Evolutionary conservation across 1,140 invertebrate species (phyloP), one percentile per base, ranked within the genome.

Genomic region (Metaphire vulgaris): DNA sequence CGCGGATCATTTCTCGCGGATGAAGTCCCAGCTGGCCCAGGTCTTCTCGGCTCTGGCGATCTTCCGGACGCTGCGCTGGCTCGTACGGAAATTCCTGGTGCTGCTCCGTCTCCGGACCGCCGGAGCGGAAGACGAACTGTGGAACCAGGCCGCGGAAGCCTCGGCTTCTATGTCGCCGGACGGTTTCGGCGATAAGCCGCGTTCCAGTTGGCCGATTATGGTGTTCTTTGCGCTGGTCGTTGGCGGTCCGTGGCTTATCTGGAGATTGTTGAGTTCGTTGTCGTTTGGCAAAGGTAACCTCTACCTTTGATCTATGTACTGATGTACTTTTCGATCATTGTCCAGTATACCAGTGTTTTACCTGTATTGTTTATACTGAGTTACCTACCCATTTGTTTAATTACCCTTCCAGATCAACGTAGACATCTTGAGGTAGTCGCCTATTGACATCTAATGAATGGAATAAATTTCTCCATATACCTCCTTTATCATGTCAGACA

Each of bases 201-300:
- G 82, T 74, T 84, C 87, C 67, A 84, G 83, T 64, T 90, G 89
- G 89, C 89, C 90, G 2, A 87, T 90, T 34, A 74, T 90, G 1
- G 82, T 96, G 78, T 96, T 97, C 87, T 89, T 97, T 80, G 91
- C 91, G 21, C 89, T 97, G 74, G 90, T 97, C 72, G 88, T 95
- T 67, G 92, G 92, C 0, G 93, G 93, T 68, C 96, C 96, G 0
- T 97, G 95, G 87, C 87, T 98, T 29, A 92, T 98, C 75, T 93
- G 94, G 85, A 94, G 91, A 86, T 89, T 97, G 81, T 82, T 97
- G 12, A 90, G 87, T 33, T 89, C 88, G 41, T 87, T 90, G 65
- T 88, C 89, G 76, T 86, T 83, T 70, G 87, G 85, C 68, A 88
- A 88, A 70, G 86, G 88, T 77, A 88, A 89, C 77, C 32, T 56